Base-by-base conservation (phyloP, 2,113 vertebrate genomes). In the Amia ocellicauda region DNA sequence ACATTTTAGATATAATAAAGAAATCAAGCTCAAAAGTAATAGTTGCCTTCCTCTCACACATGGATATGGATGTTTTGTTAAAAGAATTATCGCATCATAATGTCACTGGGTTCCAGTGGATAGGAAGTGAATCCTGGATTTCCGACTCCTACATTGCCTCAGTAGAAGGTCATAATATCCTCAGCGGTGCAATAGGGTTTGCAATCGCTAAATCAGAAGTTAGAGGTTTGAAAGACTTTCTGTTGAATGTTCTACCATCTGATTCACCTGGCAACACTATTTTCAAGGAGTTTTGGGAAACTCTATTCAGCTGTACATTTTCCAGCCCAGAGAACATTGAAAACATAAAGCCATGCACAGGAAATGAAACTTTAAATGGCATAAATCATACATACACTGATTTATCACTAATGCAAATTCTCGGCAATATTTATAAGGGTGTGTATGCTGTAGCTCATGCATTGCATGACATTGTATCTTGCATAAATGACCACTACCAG, bases 71-170 rank as follows among this genome's bases (percentile, higher is more conserved):
- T 7, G 55, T 80, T 22, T 17, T 89, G 0, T 40, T 86, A 57
- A 54, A 61, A 3, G 69, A 78, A 40, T 45, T 89, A 60, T 75
- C 77, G 10, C 24, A 23, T 4, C 64, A 85, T 26, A 88, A 89
- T 62, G 28, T 89, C 41, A 82, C 71, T 10, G 85, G 85, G 1
- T 84, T 74, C 9, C 86, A 88, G 76, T 90, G 87, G 88, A 78
- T 90, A 0, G 88, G 86, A 7, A 84, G 20, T 7, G 88, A 90
- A 16, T 40, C 27, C 0, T 90, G 88, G 88, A 87, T 89, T 17
- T 73, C 70, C 52, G 82, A 89, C 59, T 76, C 77, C 2, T 75
- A 79, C 49, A 78, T 66, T 7, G 79, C 79, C 51, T 31, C 65
- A 10, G 20, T 66, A 28, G 78, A 86, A 17, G 58, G 42, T 0